Percentiles rank a stretch among this genome's conserved stretches.
Conservation (phyloP, 2,888 invertebrate genomes). For the Taenaris catops region DNA sequence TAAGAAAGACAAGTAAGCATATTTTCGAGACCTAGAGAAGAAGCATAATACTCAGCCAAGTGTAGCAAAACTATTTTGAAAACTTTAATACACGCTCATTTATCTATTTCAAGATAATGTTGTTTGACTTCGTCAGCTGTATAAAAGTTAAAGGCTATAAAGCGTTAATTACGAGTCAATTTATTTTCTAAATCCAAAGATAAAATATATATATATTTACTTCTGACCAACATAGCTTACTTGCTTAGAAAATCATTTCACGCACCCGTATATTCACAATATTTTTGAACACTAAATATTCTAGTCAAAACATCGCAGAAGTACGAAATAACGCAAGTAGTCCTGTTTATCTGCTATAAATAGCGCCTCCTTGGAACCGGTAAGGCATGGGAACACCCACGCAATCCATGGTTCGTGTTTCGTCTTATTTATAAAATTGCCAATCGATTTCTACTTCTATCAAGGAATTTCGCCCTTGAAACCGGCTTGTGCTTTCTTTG, state of each 20-base stretch:
- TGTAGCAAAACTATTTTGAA: no score
- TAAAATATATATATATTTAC: no score
- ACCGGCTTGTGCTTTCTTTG: background rate
- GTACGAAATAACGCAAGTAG: constrained; percentile 18
- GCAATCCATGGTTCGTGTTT: constrained; percentile 33
- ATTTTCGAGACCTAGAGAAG: no score
- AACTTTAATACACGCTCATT: no score
- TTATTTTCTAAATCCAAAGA: no score
- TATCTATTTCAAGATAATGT: background rate
- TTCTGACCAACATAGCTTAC: no score
- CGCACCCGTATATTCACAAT: constrained; percentile 4
- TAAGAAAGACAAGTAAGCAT: no score
- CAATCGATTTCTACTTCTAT: constrained; percentile 35
- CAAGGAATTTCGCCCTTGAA: constrained; percentile 8
- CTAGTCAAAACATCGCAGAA: constrained; percentile 7
- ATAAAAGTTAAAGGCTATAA: no score
- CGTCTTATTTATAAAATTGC: constrained; percentile 40
- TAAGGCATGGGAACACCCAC: constrained; percentile 49
- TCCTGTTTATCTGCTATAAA: constrained; percentile 35
- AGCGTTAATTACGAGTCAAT: no score
- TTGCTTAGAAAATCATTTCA: no score
- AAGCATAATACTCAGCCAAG: no score
- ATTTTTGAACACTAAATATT: background rate
- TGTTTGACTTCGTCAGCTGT: no score
- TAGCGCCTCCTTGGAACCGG: constrained; percentile 32